Evolutionary conservation across 1,140 invertebrate genomes (phyloP), one percentile per base, ranked within the genome.

Genomic region (Notospermus geniculatus): DNA sequence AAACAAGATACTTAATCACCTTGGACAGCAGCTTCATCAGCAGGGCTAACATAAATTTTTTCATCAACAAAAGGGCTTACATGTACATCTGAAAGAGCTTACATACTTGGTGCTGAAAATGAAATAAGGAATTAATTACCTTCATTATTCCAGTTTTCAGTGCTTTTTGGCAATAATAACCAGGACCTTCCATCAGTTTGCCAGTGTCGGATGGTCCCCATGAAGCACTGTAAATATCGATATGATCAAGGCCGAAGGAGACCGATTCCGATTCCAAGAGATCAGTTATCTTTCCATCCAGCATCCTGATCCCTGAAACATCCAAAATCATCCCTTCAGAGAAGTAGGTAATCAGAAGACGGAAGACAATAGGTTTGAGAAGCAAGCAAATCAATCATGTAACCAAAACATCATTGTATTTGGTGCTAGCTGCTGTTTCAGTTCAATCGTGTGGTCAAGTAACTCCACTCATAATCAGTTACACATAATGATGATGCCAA

Each of bases 221-320:
- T n/a, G 81, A 83, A 9, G 83, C 81, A 67, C 79, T 83, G 64
- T 74, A 80, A 19, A 83, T 75, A 62, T 81, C 71, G 5, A 82
- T 74, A 54, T 76, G 60, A 11, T 79, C 68, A 60, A 70, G 74
- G 57, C 71, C 75, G 68, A 59, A 77, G 0, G 68, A 13, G n/a
- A 79, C 43, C 11, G 76, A 71, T 27, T 67, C 58, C 0, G 71
- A 71, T 60, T 80, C 78, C 28, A 77, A 32, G 7, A 60, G 53
- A 66, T 83, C 82, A 2, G 79, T 81, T 1, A 83, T 71, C 2
- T 39, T 55, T 1, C 81, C 81, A 69, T 83, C 79, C 27, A 83
- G 60, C 28, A 83, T 66, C 43, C 81, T 70, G 7, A 82, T 67
- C 46, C 81, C 81, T 83, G 41, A 46, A 64, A n/a, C n/a, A n/a